Base-by-base conservation (phyloP, 2,113 vertebrate genomes). In the Caranx ignobilis region DNA sequence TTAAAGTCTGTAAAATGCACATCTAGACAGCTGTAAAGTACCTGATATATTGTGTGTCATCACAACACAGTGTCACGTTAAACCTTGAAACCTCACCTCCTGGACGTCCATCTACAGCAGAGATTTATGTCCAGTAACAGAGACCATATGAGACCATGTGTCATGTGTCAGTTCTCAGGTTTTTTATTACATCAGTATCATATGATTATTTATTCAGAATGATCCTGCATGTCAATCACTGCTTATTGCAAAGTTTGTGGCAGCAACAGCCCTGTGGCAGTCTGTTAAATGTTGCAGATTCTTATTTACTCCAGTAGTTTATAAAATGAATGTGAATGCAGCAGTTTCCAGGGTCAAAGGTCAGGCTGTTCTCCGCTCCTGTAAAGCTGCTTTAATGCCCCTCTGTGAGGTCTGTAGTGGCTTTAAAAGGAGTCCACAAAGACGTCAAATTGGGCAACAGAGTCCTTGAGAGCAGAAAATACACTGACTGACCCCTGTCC, bases 401-500 rank as follows among this genome's bases (percentile, higher is more conserved):
- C 9, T 16, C 54, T 54, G 13, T 18, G 61, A 47, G 48, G 2
- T 52, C 34, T 26, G 41, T 6, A 35, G 21, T 60, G 31, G 35
- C 5, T 18, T 15, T 31, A 10, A 73, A 5, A 65, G 12, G 31
- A 47, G 19, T 57, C 45, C 37, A 60, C 0, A 26, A 26, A 26
- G 2, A 70, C 57, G 45, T 2, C 52, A 65, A 65, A 43, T 57
- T 63, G 19, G 12, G 39, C 68, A 65, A 63, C n/a, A 15, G 16
- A 60, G 47, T 71, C 79, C 74, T 69, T 48, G 55, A 77, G 48
- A 81, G 68, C 16, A 60, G 39, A 11, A 62, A 71, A 67, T 47
- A 77, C 43, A 83, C 79, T 3, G 37, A 31, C 15, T 85, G 79
- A 87, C 87, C 81, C 84, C 70, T 50, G 61, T 75, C 64, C 70